Base-by-base conservation (phyloP, 2,797 vertebrate species). In the Phylloscopus collybita region DNA sequence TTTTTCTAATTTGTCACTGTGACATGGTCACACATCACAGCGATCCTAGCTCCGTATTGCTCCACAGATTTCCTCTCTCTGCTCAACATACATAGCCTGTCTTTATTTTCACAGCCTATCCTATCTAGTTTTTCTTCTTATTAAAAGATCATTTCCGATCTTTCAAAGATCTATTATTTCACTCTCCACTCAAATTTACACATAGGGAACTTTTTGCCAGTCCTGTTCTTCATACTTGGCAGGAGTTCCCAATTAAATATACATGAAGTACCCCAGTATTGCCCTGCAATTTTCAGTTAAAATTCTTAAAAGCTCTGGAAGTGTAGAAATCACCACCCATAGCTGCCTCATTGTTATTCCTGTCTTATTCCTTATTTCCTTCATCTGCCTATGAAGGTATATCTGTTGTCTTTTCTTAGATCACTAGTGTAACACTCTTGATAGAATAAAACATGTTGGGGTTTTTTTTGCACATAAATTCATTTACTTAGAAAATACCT, bases 1-100 rank as follows among this genome's bases (percentile, higher is more conserved):
- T 94, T 90, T 93, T 94, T 75, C 82, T 86, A 71, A 93, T 95
- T 59, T 83, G 85, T 94, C 90, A 94, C 72, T 80, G 54, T 75
- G 90, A 88, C 79, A 78, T 29, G 30, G 57, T 82, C 79, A 80
- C 72, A 95, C 1, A 9, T 90, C 87, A 94, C 36, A 61, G 34
- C 47, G 82, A 80, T 62, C 64, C 40, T 25, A 91, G 50, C 34
- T 80, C 32, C 60, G 50, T 65, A 42, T 2, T 71, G 34, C 34
- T 88, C 45, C 32, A 80, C 51, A 64, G 53, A 89, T 80, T 64
- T 71, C 38, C 26, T 18, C 45, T 78, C 51, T 90, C 57, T 74
- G 34, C n/a, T 22, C n/a, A 74, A 54, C 23, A 51, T n/a, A 45
- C 6, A 40, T 7, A 7, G 45, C 9, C 16, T 38, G 5, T 38